Evolutionary conservation across 2,888 invertebrate species (phyloP), one percentile per base, ranked within the genome.

Genomic region (Nemurella pictetii): DNA sequence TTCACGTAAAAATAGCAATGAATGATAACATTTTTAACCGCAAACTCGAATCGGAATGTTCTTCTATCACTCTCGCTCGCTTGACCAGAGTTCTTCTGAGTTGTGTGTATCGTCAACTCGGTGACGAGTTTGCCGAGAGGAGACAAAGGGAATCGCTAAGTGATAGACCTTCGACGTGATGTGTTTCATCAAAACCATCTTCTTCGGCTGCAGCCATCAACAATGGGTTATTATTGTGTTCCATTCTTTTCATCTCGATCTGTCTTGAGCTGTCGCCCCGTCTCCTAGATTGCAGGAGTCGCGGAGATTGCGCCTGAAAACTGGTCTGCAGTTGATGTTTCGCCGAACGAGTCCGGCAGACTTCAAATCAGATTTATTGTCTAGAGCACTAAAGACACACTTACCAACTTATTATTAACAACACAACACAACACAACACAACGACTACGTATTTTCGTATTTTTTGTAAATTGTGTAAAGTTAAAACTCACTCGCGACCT

Each of bases 111-210:
- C 55, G 55, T 55, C 55, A 55, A 55, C 55, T 55, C 55, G 15
- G 9, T 12, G 55, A 20, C 15, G 55, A 55, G 15, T 55, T 20
- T 55, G 3, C n/a, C 32, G 26, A 29, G 75, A 74, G 27, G 77
- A 72, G 84, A 55, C 80, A 84, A 84, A 55, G 78, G 27, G 78
- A 78, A 78, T 78, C 29, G 78, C 78, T 30, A 78, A 78, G 78
- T 78, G 78, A 78, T 15, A 78, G 78, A 78, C 82, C 82, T 82
- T 82, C 82, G 82, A 82, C 82, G 82, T 82, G 82, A 82, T 25
- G 26, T 82, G 82, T n/a, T n/a, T 82, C 28, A 82, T 82, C 82
- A 82, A 82, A 82, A 28, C 55, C 55, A 55, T 78, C 29, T n/a
- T 29, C 9, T 74, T 29, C 26, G 26, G 26, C 75, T 28, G 27